These are phyloP conservation scores for Sebastes hubbsi DNA, from an alignment of 2,797 vertebrate species.

Conservation along the genomic window DNA sequence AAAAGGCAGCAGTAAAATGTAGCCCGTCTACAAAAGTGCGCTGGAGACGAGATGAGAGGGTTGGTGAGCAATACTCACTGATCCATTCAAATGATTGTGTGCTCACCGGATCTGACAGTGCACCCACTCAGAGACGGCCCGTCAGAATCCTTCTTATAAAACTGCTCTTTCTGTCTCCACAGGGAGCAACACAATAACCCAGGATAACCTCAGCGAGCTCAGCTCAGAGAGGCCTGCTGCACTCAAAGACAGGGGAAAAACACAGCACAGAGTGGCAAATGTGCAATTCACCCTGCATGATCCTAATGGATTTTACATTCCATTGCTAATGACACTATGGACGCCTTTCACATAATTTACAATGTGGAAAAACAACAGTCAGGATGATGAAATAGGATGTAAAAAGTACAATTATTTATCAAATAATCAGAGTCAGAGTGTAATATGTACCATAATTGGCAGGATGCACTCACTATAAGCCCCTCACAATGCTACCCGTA, in stretches of 20 bases:
- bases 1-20: neutral
- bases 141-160: constrained; percentile 25
- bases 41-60: constrained; percentile 12
- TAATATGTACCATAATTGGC: neutral
- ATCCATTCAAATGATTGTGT: constrained; percentile 43
- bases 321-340: neutral
- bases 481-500: neutral
- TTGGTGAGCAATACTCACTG: constrained; percentile 48
- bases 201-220: constrained; percentile 10
- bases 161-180: constrained; percentile 20
- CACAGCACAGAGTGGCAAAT: neutral
- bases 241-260: neutral
- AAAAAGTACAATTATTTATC: too few species aligned
- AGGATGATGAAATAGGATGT: neutral
- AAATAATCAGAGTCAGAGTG: neutral
- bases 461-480: neutral
- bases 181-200: constrained; percentile 16
- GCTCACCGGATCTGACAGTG: constrained; percentile 54
- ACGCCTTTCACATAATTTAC: neutral
- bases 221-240: neutral
- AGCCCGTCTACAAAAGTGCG: neutral
- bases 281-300: neutral
- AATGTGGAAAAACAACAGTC: neutral
- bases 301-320: neutral
- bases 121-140: constrained; percentile 20